Percentiles rank a stretch among this genome's conserved stretches.
phyloP scores from a whole-genome alignment of 2,888 invertebrate genomes.

The Bembecia ichneumoniformis region DNA sequence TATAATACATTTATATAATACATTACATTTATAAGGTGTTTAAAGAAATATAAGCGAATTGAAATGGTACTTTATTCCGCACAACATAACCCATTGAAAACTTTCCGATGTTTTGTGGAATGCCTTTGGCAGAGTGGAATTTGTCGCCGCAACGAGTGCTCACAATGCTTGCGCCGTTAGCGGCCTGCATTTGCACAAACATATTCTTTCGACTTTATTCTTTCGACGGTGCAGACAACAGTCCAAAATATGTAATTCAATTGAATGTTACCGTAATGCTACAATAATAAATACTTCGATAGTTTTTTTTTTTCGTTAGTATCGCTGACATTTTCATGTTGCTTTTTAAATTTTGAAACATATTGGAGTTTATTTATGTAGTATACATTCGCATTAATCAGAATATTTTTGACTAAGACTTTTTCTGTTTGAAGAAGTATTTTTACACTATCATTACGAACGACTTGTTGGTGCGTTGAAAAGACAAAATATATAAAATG shows the following conservation, averaged over 20 bases:
- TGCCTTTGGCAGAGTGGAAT: conserved; percentile 23
- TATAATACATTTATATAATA: too few species aligned
- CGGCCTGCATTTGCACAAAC: neutral
- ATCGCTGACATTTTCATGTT: too few species aligned
- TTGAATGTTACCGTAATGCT: neutral
- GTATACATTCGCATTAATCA: too few species aligned
- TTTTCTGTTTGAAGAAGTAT: too few species aligned
- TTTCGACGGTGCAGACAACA: neutral
- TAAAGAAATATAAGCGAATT: neutral
- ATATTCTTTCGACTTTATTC: neutral
- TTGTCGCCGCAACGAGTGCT: conserved; percentile 23
- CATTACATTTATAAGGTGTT: too few species aligned
- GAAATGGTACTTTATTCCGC: neutral
- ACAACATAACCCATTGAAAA: neutral
- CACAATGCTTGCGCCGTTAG: conserved; percentile 25
- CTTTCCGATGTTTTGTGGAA: conserved; percentile 5
- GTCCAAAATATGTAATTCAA: neutral
- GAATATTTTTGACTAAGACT: too few species aligned
- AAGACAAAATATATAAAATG: too few species aligned
- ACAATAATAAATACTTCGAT: neutral
- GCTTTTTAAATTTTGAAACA: too few species aligned
- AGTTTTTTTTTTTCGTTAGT: too few species aligned
- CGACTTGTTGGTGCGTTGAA: too few species aligned
- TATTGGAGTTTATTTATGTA: too few species aligned
- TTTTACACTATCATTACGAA: too few species aligned